Base-by-base conservation (phyloP, 2,797 vertebrate species). In the Phrynocephalus guinanensis region DNA sequence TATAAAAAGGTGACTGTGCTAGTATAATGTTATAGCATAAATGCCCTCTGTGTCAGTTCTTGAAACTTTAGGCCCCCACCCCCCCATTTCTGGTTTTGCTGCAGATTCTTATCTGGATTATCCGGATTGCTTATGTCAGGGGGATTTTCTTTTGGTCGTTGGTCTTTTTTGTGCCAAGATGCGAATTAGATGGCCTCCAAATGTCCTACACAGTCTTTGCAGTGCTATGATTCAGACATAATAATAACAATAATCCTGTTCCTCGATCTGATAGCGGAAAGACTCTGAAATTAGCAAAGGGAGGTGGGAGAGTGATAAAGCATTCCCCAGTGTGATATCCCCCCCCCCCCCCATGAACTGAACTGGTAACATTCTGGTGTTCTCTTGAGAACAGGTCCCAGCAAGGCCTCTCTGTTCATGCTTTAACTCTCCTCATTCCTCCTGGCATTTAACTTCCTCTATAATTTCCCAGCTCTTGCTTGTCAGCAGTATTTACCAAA, bases 401-500 rank as follows among this genome's bases (percentile, higher is more conserved):
- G 86, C 85, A 80, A 44, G 26, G 78, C 26, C 72, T 75, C n/a
- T 33, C 33, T 30, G 20, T 80, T 73, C 38, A n/a, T 63, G 56
- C 71, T 75, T n/a, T 50, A 67, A 73, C 56, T 67, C n/a, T n/a
- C 52, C 60, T 26, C 10, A 7, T 28, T 82, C 70, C 16, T 66
- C 16, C 70, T 82, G 56, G 70, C 60, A 73, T 73, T 86, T 81
- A 86, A 81, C 71, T 76, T 48, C 30, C 79, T 56, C 79, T 87
- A 75, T 87, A 87, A 87, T 87, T 87, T 86, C 38, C 79, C 60
- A 30, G 71, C 86, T 66, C 72, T 87, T 9, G 60, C 38, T 87
- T 52, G 56, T 82, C 86, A 87, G 86, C 79, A 76, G 72, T 76
- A 67, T 87, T 87, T 87, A 82, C 79, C 56, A 75, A 87, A 82